A percentile compares a stretch with the other conserved stretches of the same genome.
phyloP scores from a whole-genome alignment of 2,797 vertebrate species.

The Lemur catta region DNA sequence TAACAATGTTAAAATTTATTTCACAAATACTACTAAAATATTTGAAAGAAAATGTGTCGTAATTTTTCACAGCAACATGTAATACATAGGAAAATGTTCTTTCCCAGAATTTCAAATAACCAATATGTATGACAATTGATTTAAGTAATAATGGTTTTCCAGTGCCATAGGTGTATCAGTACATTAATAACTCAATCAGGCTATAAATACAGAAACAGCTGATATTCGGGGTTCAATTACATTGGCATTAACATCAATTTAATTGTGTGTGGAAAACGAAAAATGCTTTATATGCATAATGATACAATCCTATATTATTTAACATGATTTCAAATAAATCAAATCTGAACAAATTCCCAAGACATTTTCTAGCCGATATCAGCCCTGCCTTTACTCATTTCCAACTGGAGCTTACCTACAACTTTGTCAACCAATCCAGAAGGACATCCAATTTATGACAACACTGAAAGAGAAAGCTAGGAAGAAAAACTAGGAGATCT shows the following conservation, averaged over 20 bases:
- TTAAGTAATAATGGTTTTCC: neutral
- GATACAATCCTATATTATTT: neutral
- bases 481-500: neutral
- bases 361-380: neutral
- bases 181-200: neutral
- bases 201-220: neutral
- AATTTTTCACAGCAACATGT: neutral
- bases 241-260: neutral
- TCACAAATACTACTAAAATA: neutral
- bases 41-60: neutral
- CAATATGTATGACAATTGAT: neutral
- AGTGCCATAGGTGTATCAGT: neutral
- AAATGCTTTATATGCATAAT: neutral
- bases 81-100: neutral
- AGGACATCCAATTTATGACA: neutral
- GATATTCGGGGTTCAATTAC: neutral
- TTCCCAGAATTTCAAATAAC: neutral
- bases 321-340: neutral
- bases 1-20: neutral
- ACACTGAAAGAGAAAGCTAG: neutral
- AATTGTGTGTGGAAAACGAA: neutral
- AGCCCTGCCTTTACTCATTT: neutral
- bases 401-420: rapidly evolving
- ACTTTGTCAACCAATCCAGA: neutral
- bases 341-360: neutral